Evolutionary conservation across 2,113 vertebrate genomes (phyloP).

Genomic region (Odontesthes bonariensis): DNA sequence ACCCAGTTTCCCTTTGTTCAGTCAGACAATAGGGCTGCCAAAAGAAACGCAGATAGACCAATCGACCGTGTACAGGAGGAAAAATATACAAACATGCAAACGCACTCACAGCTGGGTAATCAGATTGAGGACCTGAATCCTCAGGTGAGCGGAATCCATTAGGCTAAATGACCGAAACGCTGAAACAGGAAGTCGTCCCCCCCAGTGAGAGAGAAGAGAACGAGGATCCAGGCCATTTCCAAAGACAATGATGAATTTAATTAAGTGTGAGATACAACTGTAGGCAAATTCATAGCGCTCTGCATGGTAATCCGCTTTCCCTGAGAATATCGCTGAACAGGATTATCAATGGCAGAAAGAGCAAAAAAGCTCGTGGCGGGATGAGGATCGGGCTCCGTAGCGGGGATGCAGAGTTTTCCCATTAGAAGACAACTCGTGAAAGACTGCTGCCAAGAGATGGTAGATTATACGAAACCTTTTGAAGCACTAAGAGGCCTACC

Average conservation of each 20-base stretch:
- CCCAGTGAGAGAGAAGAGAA: constrained; percentile 42
- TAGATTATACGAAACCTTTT: constrained; percentile 14
- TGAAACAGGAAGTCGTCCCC: constrained; percentile 57
- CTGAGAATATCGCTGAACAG: constrained; percentile 69
- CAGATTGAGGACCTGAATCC: constrained; percentile 37
- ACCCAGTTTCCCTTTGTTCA: neutral
- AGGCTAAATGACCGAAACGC: constrained; percentile 73
- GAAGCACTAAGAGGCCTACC: neutral
- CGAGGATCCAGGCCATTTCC: constrained; percentile 50
- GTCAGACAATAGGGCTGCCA: neutral
- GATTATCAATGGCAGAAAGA: constrained; percentile 68
- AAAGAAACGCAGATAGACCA: neutral
- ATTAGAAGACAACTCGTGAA: constrained; percentile 4
- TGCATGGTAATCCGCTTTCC: constrained; percentile 70
- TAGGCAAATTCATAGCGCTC: constrained; percentile 58
- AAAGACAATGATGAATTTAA: constrained; percentile 81
- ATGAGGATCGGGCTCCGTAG: constrained; percentile 9
- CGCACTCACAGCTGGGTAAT: constrained; percentile 12
- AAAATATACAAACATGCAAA: neutral
- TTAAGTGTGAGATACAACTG: constrained; percentile 71
- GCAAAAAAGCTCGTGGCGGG: constrained; percentile 30
- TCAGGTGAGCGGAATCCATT: constrained; percentile 67
- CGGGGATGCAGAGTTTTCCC: constrained; percentile 3
- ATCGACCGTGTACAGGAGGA: neutral
- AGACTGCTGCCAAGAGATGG: neutral